Conservation (phyloP, 2,888 invertebrate genomes). For the Agonopterix subpropinquella region DNA sequence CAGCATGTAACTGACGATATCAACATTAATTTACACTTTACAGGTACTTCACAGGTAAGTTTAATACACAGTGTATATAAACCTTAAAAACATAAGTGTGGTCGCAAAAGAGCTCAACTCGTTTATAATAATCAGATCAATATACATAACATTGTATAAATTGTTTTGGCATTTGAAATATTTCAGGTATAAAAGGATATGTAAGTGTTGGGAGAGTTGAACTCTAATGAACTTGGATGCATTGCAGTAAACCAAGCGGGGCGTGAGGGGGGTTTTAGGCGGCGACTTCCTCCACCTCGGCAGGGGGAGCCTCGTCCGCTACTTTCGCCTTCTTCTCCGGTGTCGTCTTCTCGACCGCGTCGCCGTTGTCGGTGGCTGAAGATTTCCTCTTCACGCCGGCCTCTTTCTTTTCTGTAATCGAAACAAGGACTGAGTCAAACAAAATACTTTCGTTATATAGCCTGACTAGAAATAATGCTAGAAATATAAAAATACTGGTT, state of each 20-base stretch:
- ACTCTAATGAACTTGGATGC: conserved; percentile 64
- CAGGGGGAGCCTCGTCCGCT: conserved; percentile 73
- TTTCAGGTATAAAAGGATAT: conserved; percentile 43
- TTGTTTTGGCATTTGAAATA: conserved; percentile 38
- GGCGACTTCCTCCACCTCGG: conserved; percentile 76
- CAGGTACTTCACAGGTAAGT: conserved; percentile 73
- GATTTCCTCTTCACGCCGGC: conserved; percentile 83
- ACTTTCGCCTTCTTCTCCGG: conserved; percentile 85
- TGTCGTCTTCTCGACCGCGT: conserved; percentile 76
- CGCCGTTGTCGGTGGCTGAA: conserved; percentile 70
- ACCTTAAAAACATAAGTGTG: conserved; percentile 55
- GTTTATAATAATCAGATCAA: conserved; percentile 29
- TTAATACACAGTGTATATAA: conserved; percentile 63
- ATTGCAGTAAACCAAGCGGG: conserved; percentile 70
- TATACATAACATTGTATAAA: conserved; percentile 36
- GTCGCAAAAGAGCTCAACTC: conserved; percentile 69
- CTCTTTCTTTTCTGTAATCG: conserved; percentile 32
- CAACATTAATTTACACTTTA: conserved; percentile 68
- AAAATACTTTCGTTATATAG: too few species aligned
- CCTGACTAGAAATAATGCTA: too few species aligned
- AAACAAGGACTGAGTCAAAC: neutral
- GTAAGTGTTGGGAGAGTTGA: conserved; percentile 50
- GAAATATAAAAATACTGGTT: too few species aligned
- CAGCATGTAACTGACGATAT: conserved; percentile 45
- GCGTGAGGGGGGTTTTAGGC: conserved; percentile 58